Base-by-base conservation (phyloP, 2,888 invertebrate genomes). In the Macrosiphum euphorbiae region DNA sequence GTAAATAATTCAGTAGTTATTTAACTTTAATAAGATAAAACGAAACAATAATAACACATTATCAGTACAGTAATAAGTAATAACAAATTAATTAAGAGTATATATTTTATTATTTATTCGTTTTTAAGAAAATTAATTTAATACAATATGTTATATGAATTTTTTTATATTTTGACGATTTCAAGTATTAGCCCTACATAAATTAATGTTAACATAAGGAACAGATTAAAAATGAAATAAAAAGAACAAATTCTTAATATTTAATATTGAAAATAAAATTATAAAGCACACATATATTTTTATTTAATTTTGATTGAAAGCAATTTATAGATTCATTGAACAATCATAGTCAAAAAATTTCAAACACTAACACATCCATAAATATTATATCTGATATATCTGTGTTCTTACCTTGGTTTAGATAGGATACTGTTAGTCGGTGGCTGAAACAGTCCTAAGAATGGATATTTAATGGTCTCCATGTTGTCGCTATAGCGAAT, bases 391-490 rank as follows among this genome's bases (percentile, higher is more conserved):
- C 58, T 58, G 26, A n/a, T 26, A 58, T 58, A 78, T 78, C 20
- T 7, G 16, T 50, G 28, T 61, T 20, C 61, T 92, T 88, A 92
- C 92, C 11, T n/a, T 44, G 20, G n/a, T 86, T 90, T 90, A 3
- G 90, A 86, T 55, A 90, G 52, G 24, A 94, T 94, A 67, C 94
- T 94, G n/a, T 67, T 87, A 11, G 94, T 94, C 10, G 94, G 94
- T 41, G 94, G 94, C 78, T 90, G 94, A 90, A 94, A 94, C 41
- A 87, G 3, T 47, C 94, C 94, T 35, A 94, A 90, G 28, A 94
- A 94, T 86, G 94, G 94, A 90, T 90, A 41, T 87, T 94, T 94
- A 85, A 94, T 13, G 1, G 86, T 85, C 85, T 94, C 94, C 94
- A 90, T 94, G 44, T 94, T 94, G n/a, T 94, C 94, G 10, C 90